These are phyloP conservation scores for Anaspis maculata DNA, from an alignment of 2,888 invertebrate genomes.

Conservation along the genomic window DNA sequence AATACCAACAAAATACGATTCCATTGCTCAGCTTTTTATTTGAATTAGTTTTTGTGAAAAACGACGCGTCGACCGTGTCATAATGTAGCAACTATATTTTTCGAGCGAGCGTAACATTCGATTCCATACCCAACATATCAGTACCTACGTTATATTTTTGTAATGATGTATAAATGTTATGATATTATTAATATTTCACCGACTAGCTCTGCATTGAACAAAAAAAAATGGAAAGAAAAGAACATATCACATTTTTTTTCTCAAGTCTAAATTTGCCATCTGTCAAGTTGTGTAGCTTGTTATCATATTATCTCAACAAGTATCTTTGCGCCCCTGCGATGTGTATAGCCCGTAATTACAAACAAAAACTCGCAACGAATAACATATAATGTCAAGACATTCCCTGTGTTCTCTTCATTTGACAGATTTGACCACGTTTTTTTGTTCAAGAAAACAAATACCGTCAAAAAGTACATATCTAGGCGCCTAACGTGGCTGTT, in stretches of 20 bases:
- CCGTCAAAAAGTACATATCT: constrained; percentile 21
- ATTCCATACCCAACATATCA: constrained; percentile 10
- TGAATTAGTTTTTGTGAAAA: not conserved
- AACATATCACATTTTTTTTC: too few species aligned
- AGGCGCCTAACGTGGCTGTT: constrained; percentile 13
- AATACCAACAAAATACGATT: constrained; percentile 20
- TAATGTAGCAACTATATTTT: not conserved
- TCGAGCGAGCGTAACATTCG: constrained; percentile 4
- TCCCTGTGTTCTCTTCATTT: constrained; percentile 1
- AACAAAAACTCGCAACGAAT: constrained; percentile 9
- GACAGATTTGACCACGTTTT: too few species aligned
- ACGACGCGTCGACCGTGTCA: not conserved
- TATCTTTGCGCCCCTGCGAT: too few species aligned
- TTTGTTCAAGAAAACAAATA: constrained; percentile 15
- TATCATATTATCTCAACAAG: too few species aligned
- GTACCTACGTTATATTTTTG: too few species aligned
- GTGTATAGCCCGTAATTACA: too few species aligned
- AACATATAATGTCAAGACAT: constrained; percentile 14
- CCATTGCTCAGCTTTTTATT: constrained; percentile 22
- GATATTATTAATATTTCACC: too few species aligned
- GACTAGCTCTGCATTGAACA: too few species aligned
- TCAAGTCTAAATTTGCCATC: too few species aligned
- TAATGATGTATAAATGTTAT: too few species aligned
- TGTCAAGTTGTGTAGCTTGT: too few species aligned
- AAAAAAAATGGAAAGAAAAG: too few species aligned